These are phyloP conservation scores for Eubucco bourcierii DNA, from an alignment of 2,113 vertebrate species.

Conservation along the genomic window DNA sequence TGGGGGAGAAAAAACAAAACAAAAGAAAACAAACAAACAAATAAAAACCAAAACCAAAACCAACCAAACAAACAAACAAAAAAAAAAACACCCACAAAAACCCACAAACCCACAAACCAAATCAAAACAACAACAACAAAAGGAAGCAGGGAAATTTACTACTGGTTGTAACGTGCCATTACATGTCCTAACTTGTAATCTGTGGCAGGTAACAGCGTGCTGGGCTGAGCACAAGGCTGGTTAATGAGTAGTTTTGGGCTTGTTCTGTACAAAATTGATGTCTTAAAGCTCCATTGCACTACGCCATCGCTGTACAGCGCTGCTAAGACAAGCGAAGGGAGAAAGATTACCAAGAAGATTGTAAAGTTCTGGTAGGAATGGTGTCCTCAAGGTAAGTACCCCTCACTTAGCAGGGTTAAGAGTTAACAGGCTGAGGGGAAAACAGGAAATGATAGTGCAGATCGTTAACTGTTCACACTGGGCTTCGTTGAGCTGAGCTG, in stretches of 20 bases:
- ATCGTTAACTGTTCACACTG: background rate
- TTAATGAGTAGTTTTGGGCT: background rate
- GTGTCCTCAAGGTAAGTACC: background rate
- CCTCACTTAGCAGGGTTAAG: background rate
- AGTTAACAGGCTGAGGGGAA: background rate
- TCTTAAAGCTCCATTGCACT: background rate
- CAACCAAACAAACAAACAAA: background rate
- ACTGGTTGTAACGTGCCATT: rapidly evolving
- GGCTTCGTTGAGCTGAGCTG: background rate
- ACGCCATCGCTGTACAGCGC: rapidly evolving
- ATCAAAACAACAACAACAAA: too few relatives aligned
- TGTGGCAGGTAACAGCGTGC: rapidly evolving
- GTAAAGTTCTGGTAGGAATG: background rate
- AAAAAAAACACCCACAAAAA: too few relatives aligned
- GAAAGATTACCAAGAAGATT: background rate
- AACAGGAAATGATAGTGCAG: background rate
- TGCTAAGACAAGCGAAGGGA: background rate
- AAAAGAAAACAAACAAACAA: too few relatives aligned
- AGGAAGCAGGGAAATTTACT: background rate
- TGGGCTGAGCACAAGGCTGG: background rate
- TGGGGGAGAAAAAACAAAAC: too few relatives aligned
- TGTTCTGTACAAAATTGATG: background rate
- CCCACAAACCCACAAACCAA: too few relatives aligned
- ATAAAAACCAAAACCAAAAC: too few relatives aligned
- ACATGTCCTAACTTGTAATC: background rate